Conservation (phyloP, 2,797 vertebrate species). For the Adrianichthys oophorus region DNA sequence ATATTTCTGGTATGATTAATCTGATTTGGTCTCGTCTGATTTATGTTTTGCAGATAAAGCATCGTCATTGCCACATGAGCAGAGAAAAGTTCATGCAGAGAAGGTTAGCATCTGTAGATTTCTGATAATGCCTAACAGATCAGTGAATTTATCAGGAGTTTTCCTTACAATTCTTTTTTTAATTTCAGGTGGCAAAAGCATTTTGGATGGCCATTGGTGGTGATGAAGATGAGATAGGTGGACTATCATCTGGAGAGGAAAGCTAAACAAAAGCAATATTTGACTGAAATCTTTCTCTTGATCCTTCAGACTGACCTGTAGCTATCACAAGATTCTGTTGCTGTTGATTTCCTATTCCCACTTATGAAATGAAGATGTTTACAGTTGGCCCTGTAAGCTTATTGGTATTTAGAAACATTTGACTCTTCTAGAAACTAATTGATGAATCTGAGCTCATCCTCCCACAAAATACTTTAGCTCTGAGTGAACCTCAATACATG, state of each 20-base stretch:
- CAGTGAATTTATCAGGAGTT: not conserved
- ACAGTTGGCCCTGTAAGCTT: constrained; percentile 40
- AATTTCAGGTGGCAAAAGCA: constrained; percentile 91
- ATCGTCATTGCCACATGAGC: constrained; percentile 92
- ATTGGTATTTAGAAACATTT: constrained; percentile 37
- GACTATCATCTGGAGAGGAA: constrained; percentile 94
- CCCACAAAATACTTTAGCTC: constrained; percentile 15
- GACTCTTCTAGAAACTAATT: constrained; percentile 35
- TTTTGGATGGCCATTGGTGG: constrained; percentile 99
- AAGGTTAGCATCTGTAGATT: constrained; percentile 81
- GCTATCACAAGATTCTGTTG: constrained; percentile 37
- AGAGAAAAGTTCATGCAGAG: constrained; percentile 96
- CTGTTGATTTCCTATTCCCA: constrained; percentile 31
- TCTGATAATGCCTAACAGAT: not conserved
- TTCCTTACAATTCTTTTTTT: constrained; percentile 1
- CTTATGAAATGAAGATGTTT: constrained; percentile 47
- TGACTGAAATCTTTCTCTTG: constrained; percentile 22
- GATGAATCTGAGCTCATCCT: constrained; percentile 17
- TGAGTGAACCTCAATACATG: constrained; percentile 23
- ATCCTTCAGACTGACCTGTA: constrained; percentile 37
- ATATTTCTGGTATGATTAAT: not conserved
- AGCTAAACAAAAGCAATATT: constrained; percentile 69
- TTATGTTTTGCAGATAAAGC: constrained; percentile 86
- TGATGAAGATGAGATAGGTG: constrained; percentile 94
- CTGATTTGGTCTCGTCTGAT: constrained; percentile 19